phyloP scores from a whole-genome alignment of 2,113 vertebrate genomes.

The Oxyura jamaicensis region DNA sequence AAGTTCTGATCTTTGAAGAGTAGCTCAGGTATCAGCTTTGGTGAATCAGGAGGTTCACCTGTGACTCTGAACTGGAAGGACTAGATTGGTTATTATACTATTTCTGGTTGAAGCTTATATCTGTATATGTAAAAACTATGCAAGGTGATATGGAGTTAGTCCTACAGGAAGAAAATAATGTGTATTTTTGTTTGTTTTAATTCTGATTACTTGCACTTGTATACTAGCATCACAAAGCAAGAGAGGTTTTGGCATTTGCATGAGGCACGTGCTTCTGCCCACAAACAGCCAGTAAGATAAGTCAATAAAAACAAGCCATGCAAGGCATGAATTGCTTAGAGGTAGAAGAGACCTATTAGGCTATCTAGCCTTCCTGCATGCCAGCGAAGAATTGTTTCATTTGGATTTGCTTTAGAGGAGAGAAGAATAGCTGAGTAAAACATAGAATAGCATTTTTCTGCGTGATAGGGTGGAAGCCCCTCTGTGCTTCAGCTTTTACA shows the following conservation, averaged over 20 bases:
- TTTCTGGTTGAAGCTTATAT: background rate
- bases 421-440: background rate
- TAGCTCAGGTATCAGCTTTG: background rate
- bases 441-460: background rate
- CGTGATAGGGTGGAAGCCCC: background rate
- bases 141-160: background rate
- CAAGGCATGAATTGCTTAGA: conserved; percentile 16
- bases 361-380: background rate
- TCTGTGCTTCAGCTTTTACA: background rate
- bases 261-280: background rate
- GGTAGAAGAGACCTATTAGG: conserved; percentile 18
- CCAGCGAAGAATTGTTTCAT: background rate
- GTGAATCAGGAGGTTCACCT: background rate
- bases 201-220: background rate
- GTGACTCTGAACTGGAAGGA: background rate
- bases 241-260: background rate
- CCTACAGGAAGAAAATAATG: background rate
- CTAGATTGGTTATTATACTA: background rate
- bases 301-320: conserved; percentile 41
- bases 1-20: background rate
- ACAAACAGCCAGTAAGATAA: background rate
- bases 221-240: background rate
- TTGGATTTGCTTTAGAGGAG: background rate
- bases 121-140: background rate
- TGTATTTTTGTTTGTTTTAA: background rate